Evolutionary conservation across 2,113 vertebrate genomes (phyloP).

Genomic region (Serinus canaria): DNA sequence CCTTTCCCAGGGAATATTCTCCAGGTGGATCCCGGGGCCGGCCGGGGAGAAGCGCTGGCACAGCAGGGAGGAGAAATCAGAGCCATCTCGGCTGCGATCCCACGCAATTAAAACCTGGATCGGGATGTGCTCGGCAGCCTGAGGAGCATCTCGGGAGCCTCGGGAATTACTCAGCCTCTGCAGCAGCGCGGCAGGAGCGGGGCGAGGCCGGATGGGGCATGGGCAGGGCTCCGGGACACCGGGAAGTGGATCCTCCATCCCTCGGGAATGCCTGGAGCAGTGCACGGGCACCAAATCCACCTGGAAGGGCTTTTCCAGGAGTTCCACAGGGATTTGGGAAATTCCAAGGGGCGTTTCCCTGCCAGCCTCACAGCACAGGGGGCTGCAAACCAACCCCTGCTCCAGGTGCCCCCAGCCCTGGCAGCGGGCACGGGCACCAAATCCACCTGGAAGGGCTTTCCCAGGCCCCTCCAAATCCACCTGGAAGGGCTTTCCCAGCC

Average conservation of each 20-base stretch:
- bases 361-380: background rate
- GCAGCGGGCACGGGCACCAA: background rate
- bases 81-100: constrained; percentile 71
- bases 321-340: background rate
- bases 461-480: no score
- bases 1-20: constrained; percentile 51
- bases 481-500: no score
- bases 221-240: background rate
- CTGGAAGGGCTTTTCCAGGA: background rate
- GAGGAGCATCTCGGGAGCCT: constrained; percentile 19
- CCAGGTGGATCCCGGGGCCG: constrained; percentile 53
- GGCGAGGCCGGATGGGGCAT: background rate
- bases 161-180: constrained; percentile 57
- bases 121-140: constrained; percentile 56
- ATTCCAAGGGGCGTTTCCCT: background rate
- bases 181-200: background rate
- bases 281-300: background rate
- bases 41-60: constrained; percentile 63
- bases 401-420: background rate
- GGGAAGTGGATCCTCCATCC: background rate
- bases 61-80: constrained; percentile 69
- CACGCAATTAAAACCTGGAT: constrained; percentile 74
- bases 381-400: background rate
- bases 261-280: background rate
- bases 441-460: no score